These are phyloP conservation scores for Vultur gryphus DNA, from an alignment of 2,797 vertebrate species.

Conservation along the genomic window DNA sequence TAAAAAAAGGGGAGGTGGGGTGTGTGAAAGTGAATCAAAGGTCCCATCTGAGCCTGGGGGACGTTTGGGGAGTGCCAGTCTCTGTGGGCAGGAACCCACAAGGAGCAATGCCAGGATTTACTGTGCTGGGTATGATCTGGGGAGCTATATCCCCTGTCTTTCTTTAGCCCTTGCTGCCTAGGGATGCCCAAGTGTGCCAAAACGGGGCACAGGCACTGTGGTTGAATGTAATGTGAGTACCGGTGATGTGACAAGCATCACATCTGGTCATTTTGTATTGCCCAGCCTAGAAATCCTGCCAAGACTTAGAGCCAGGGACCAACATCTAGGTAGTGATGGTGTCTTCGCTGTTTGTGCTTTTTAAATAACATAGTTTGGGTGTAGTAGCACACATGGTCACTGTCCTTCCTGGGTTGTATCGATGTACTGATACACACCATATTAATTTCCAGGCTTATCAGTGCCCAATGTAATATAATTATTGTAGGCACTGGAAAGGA, in stretches of 20 bases:
- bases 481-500: background rate
- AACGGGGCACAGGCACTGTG: accelerated
- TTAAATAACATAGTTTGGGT: background rate
- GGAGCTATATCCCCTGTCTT: background rate
- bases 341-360: background rate
- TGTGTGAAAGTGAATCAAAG: background rate
- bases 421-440: background rate
- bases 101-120: background rate
- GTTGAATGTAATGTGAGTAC: background rate
- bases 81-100: background rate
- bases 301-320: background rate
- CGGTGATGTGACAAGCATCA: background rate
- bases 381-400: background rate
- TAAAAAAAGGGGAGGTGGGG: background rate
- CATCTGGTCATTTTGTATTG: background rate
- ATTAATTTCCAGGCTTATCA: background rate
- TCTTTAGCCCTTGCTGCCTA: background rate
- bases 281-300: background rate
- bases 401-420: background rate
- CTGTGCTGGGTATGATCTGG: background rate
- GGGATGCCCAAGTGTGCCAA: background rate
- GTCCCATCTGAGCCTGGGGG: background rate
- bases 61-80: background rate
- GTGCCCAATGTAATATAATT: background rate
- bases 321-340: background rate